Conservation (phyloP, 2,797 vertebrate species). For the Tapirus indicus region DNA sequence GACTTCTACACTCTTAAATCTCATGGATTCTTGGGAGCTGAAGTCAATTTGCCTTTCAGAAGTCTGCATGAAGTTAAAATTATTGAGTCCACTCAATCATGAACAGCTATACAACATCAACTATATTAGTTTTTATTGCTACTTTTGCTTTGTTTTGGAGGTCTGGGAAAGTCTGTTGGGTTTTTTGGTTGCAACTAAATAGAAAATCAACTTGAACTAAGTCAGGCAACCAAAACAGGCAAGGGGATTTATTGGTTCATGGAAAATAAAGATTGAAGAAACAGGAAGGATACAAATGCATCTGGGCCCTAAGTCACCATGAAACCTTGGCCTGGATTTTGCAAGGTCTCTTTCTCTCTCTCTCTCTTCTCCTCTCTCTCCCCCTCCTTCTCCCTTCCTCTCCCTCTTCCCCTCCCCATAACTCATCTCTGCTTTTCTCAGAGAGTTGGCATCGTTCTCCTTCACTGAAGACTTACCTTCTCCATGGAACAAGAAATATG, state of each 20-base stretch:
- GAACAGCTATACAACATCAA: background rate
- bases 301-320: background rate
- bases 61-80: background rate
- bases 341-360: background rate
- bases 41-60: background rate
- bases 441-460: background rate
- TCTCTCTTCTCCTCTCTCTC: no score
- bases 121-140: background rate
- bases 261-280: slow-evolving; percentile 6
- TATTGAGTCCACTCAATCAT: background rate
- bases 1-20: background rate
- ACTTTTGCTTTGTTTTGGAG: slow-evolving; percentile 12
- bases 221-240: background rate
- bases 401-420: background rate
- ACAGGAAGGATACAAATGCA: background rate
- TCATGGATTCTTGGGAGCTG: background rate
- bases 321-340: background rate
- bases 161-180: background rate
- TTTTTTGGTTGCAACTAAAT: background rate
- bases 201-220: slow-evolving; percentile 11
- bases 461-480: background rate
- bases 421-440: background rate
- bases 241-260: background rate
- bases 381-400: no score
- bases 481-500: background rate